Evolutionary conservation across 2,888 invertebrate species (phyloP), one percentile per base, ranked within the genome.

Genomic region (Lamellibrachia columna): DNA sequence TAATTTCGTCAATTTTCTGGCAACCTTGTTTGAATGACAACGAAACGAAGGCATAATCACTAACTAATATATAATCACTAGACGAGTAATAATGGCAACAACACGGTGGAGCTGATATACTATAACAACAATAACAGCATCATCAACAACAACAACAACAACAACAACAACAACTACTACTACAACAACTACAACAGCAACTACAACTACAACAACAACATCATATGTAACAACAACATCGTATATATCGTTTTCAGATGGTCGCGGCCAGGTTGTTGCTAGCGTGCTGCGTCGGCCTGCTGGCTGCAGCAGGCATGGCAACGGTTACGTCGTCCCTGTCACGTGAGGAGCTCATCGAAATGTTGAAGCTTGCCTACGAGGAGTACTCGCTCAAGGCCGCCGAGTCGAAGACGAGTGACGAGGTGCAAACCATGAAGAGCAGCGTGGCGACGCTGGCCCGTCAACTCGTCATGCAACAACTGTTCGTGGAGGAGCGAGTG

Each of bases 391-490:
- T 22, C 75, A 75, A 58, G 7, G 58, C 58, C 15, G 58, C 8
- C 58, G 58, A 15, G 2, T 58, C n/a, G 22, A n/a, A 75, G 6
- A 22, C 15, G 75, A 40, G 40, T 40, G 40, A 40, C 40, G 40
- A 40, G 40, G 40, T 40, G 40, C 40, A 40, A 40, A 40, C 40
- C 40, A 75, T 91, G 91, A 91, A 91, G 15, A 28, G 53, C 91
- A n/a, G 53, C 22, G 1, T 91, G 52, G 52, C 91, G 52, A 53
- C 53, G 15, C 92, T 92, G 2, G 60, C 75, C 28, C 40, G 92
- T 7, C 93, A 93, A 55, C 22, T 91, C 75, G 22, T 92, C 53
- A 40, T 92, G 92, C 93, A 93, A 55, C 93, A 93, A 92, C 91
- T 93, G 40, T 92, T 75, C 90, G 90, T 91, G 40, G 93, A 93